These are phyloP conservation scores for Drosophila quasianomalipes DNA, from an alignment of 2,888 invertebrate genomes.

Conservation along the genomic window DNA sequence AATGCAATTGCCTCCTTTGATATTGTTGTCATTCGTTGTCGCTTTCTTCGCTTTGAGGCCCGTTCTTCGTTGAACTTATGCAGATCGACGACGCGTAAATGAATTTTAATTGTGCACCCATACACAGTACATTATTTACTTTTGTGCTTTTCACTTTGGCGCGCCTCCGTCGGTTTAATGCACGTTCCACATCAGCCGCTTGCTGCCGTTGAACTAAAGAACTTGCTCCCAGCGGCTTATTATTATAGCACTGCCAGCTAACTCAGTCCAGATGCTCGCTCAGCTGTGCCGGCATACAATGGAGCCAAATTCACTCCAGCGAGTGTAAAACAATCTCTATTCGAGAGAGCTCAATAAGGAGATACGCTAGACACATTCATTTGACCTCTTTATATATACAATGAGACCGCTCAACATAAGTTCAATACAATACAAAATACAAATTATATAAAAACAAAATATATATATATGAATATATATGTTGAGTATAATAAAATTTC, in stretches of 20 bases:
- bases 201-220: conserved; percentile 65
- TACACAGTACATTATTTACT: conserved; percentile 67
- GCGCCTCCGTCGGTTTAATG: conserved; percentile 28
- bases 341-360: not conserved
- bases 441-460: not conserved
- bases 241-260: conserved; percentile 55
- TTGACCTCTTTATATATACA: not conserved
- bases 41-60: conserved; percentile 44
- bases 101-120: conserved; percentile 70
- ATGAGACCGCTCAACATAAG: not conserved
- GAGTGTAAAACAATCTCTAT: not conserved
- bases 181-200: conserved; percentile 61
- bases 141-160: conserved; percentile 57
- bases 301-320: conserved; percentile 7
- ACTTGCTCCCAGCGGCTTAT: conserved; percentile 66
- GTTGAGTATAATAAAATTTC: not conserved
- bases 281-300: conserved; percentile 56
- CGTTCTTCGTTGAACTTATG: conserved; percentile 76
- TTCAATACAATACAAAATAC: not conserved
- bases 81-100: conserved; percentile 74
- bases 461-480: not conserved
- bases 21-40: conserved; percentile 40
- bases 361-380: not conserved
- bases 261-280: conserved; percentile 51
- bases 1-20: conserved; percentile 40